Percentiles rank a stretch among this genome's conserved stretches.
These are phyloP conservation scores for Synchiropus splendidus DNA, from an alignment of 2,113 vertebrate genomes.

Conservation along the genomic window DNA sequence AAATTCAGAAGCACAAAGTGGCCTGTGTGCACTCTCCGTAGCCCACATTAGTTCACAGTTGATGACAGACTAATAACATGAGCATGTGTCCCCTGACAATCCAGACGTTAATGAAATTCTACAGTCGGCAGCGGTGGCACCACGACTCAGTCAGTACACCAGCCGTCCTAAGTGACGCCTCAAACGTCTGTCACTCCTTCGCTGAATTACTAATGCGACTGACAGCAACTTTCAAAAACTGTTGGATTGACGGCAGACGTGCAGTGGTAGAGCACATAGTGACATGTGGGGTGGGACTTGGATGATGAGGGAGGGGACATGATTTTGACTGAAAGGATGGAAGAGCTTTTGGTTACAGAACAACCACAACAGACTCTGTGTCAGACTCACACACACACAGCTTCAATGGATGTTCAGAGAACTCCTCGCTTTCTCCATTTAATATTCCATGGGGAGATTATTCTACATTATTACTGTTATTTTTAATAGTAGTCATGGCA, in stretches of 20 bases:
- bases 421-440: constrained; percentile 1
- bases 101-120: too few relatives aligned
- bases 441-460: constrained; percentile 1
- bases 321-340: constrained; percentile 24
- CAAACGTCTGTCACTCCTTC: too few relatives aligned
- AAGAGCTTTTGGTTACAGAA: constrained; percentile 32
- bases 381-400: background rate
- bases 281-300: constrained; percentile 17
- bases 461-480: constrained; percentile 10
- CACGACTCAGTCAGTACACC: too few relatives aligned
- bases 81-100: too few relatives aligned
- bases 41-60: too few relatives aligned
- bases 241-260: constrained; percentile 6
- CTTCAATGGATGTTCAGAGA: constrained; percentile 2
- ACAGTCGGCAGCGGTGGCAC: too few relatives aligned
- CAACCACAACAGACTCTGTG: constrained; percentile 17
- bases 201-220: too few relatives aligned
- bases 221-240: background rate
- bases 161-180: too few relatives aligned
- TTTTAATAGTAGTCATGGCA: constrained; percentile 3
- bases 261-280: constrained; percentile 27
- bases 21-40: too few relatives aligned
- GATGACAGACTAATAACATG: too few relatives aligned
- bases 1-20: too few relatives aligned
- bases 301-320: constrained; percentile 3